Evolutionary conservation across 92 coral and sea anemone genomes (phyloP), one percentile per base, ranked within the genome.

Genomic region (Bergia sp.): DNA sequence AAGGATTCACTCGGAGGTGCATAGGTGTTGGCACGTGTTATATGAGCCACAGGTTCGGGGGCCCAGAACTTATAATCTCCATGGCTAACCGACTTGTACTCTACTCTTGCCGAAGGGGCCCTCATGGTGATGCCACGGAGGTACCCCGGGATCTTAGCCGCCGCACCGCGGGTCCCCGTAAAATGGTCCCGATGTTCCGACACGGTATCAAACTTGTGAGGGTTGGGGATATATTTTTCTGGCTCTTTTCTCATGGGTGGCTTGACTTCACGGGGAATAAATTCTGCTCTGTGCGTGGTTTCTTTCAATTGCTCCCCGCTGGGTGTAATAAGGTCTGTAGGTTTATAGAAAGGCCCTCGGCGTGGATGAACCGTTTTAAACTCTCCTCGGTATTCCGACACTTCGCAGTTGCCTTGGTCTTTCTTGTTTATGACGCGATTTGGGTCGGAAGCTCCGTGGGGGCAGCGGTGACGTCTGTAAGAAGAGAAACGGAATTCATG

Each of bases 391-490:
- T 97, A 97, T 71, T 97, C 99, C 0, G 99, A 90, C 53, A 97
- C 97, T 21, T 92, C 85, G 73, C 99, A 97, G 1, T 93, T 93
- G 76, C 91, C 95, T 61, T 89, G 87, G 38, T 88, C 94, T 43
- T 88, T 90, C 40, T 97, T 97, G 92, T 97, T 97, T 73, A 97
- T 89, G 67, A 97, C 94, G 12, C 99, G 85, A 86, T 93, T 94
- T 55, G 94, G 99, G 73, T 92, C 91, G 23, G 96, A 82, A 41
- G 92, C 88, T 23, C 88, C 95, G 77, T 97, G 99, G 0, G 99
- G 98, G 77, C 99, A 97, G 42, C 99, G 99, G 67, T 97, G 99
- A 40, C 99, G 97, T 75, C 99, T 97, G 86, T 1, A 80, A 73
- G 80, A n/a, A 49, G 12, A 21, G 2, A 21, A 73, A 86, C 36